These are phyloP conservation scores for Scylla paramamosain DNA, from an alignment of 1,140 invertebrate genomes.

Conservation along the genomic window DNA sequence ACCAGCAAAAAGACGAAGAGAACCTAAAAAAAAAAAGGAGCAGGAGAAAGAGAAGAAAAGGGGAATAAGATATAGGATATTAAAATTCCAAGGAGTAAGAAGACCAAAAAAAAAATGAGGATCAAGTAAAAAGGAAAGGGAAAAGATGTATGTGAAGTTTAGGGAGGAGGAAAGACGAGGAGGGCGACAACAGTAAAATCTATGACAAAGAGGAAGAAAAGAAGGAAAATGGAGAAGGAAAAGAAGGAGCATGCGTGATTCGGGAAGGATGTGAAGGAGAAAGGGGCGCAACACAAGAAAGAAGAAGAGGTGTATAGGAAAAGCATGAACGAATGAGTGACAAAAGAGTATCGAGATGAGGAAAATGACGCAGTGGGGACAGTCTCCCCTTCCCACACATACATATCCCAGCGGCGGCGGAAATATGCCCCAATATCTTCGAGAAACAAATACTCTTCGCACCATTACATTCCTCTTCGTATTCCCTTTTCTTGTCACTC, in stretches of 20 bases:
- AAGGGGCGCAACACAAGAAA: not conserved
- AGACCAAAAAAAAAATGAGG: not conserved
- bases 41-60: not conserved
- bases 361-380: not conserved
- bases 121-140: not conserved
- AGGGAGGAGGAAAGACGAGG: not conserved
- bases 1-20: not conserved
- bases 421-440: not conserved
- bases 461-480: not conserved
- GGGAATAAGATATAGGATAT: not conserved
- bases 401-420: not conserved
- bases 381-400: not conserved
- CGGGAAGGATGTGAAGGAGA: too few species aligned
- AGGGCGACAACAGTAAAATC: not conserved
- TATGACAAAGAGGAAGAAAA: not conserved
- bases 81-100: not conserved
- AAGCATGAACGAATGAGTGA: too few species aligned
- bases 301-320: not conserved
- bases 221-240: not conserved
- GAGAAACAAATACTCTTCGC: slow-evolving; percentile 23
- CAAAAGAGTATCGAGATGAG: too few species aligned
- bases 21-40: not conserved
- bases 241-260: not conserved
- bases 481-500: not conserved
- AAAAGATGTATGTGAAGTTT: not conserved